Base-by-base conservation (phyloP, 1,140 invertebrate species). In the Dreissena rostriformis region DNA sequence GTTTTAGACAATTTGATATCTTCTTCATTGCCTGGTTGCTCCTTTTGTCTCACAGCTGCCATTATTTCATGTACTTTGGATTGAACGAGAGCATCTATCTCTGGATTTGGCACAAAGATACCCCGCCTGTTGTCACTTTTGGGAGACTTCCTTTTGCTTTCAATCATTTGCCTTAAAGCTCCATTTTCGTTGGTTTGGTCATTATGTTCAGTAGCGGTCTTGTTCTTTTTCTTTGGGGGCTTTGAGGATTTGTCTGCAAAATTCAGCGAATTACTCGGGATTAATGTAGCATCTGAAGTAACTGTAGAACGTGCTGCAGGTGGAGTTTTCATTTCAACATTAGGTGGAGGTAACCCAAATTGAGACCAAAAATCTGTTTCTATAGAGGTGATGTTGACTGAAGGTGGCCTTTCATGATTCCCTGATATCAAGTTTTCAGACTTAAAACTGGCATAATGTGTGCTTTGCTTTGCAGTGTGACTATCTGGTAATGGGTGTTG, bases 11-110 rank as follows among this genome's bases (percentile, higher is more conserved):
- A 2, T 39, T 39, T 39, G 39, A 5, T 39, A 39, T 39, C 39
- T 5, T 39, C 39, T 39, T 39, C 39, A 39, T 39, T n/a, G 19
- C 57, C 39, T 19, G 61, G 12, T 0, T 75, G 17, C 29, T 57
- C 71, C 51, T 75, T 82, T 72, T 82, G 71, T 57, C 53, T 82
- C 39, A 57, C 67, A 49, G 80, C 80, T 39, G 80, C 80, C 72
- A 82, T 67, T 67, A 82, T 82, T 75, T 82, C 68, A 28, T 75
- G 72, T 11, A 82, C 80, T 68, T 82, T 82, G n/a, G 52, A 71
- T 55, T 82, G 63, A 61, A 82, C 80, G 24, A 82, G 49, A 19
- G 68, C 70, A 67, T 82, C 70, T 14, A 82, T 82, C 7, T 22
- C 72, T 4, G 80, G 80, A 57, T 82, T 68, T 22, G 72, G 70